Evolutionary conservation across 2,797 vertebrate species (phyloP).

Genomic region (Rhadinocentrus ornatus): DNA sequence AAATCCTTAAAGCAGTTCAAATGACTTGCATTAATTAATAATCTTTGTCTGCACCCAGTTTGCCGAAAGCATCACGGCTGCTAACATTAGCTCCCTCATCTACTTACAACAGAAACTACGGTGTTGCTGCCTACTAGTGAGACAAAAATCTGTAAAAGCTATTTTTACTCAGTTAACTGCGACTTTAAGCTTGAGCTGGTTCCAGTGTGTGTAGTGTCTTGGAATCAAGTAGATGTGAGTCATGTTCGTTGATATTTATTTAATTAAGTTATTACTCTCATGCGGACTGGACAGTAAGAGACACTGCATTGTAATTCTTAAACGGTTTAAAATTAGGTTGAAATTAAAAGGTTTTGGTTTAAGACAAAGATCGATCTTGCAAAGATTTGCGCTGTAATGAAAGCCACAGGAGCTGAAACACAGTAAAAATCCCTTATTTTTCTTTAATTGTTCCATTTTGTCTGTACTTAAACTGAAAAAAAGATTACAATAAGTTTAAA

Average conservation of each 20-base stretch:
- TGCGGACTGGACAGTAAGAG: slow-evolving; percentile 45
- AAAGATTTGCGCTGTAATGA: too few relatives aligned
- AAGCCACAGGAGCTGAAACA: too few relatives aligned
- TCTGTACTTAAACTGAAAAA: too few relatives aligned
- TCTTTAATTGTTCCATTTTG: too few relatives aligned
- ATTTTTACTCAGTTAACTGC: slow-evolving; percentile 14
- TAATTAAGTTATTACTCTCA: slow-evolving; percentile 41
- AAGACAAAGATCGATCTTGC: too few relatives aligned
- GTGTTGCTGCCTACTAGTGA: slow-evolving; percentile 32
- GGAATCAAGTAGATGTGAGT: slow-evolving; percentile 45
- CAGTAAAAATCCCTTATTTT: too few relatives aligned
- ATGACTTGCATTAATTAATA: slow-evolving; percentile 58
- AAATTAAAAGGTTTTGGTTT: too few relatives aligned
- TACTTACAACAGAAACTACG: slow-evolving; percentile 37
- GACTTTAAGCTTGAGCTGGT: not conserved
- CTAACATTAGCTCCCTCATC: slow-evolving; percentile 39
- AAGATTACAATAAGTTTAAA: not conserved
- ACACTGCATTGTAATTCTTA: slow-evolving; percentile 43
- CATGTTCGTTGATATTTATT: slow-evolving; percentile 56
- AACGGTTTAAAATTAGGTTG: too few relatives aligned
- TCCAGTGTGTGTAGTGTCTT: slow-evolving; percentile 9
- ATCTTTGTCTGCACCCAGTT: slow-evolving; percentile 47
- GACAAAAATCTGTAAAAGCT: slow-evolving; percentile 1
- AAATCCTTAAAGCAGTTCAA: slow-evolving; percentile 58
- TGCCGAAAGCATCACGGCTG: slow-evolving; percentile 49